A percentile compares a stretch with the other conserved stretches of the same genome.
Evolutionary conservation across 2,888 invertebrate species (phyloP).

Genomic region (Andrena praecox): DNA sequence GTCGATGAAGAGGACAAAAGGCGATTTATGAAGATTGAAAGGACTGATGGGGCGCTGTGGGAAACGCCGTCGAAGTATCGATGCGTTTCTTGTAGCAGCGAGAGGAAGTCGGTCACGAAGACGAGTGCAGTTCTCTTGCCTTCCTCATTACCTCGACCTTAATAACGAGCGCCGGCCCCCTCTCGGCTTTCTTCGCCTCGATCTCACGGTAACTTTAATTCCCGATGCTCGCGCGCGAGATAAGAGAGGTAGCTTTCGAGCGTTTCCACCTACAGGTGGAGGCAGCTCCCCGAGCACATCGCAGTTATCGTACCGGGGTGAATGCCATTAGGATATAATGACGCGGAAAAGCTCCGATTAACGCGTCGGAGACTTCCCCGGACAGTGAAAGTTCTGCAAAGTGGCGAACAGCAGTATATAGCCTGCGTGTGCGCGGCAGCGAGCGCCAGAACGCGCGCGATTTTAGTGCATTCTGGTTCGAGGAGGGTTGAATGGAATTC

Average conservation of each 20-base stretch:
- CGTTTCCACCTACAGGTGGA: constrained; percentile 42
- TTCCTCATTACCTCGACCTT: constrained; percentile 63
- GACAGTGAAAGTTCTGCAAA: constrained; percentile 72
- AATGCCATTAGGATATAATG: constrained; percentile 57
- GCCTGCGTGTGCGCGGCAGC: not conserved
- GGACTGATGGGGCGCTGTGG: not conserved
- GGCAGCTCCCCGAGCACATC: constrained; percentile 30
- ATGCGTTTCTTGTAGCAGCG: not conserved
- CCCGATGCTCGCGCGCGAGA: constrained; percentile 5
- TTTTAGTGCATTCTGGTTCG: not conserved
- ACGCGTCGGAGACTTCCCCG: constrained; percentile 48
- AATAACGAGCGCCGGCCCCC: constrained; percentile 44
- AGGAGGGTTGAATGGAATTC: too few relatives aligned
- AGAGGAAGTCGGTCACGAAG: constrained; percentile 49
- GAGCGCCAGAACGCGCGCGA: not conserved
- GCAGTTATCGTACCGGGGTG: not conserved
- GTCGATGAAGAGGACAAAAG: not conserved
- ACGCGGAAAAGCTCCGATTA: constrained; percentile 57
- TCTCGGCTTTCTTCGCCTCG: constrained; percentile 37
- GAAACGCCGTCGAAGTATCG: not conserved
- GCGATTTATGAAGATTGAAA: too few relatives aligned
- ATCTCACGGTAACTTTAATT: constrained; percentile 42
- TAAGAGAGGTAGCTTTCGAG: constrained; percentile 57
- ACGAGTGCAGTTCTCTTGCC: constrained; percentile 24
- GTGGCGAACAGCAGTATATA: constrained; percentile 27